Evolutionary conservation across 2,113 vertebrate genomes (phyloP), one percentile per base, ranked within the genome.

Genomic region (Riparia riparia): DNA sequence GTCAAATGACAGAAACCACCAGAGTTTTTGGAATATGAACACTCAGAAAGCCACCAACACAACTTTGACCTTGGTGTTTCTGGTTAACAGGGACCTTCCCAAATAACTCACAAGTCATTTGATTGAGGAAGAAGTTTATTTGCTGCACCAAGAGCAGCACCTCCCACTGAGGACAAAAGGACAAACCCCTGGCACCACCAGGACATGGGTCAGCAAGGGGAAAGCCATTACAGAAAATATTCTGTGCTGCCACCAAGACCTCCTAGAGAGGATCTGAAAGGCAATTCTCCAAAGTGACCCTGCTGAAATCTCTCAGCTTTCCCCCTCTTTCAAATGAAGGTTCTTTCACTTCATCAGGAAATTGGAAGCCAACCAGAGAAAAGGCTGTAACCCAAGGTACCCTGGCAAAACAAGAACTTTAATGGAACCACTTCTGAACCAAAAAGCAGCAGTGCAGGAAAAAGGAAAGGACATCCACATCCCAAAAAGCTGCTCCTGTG

Each of bases 381-480:
- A 79, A 71, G 56, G 70, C 70, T 94, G 87, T 19, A 89, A 86
- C 26, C 17, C 73, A 76, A 68, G 61, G 68, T 22, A 53, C 74
- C 54, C 70, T 65, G 54, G 58, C 58, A 58, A 34, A 82, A 76
- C 17, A 57, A 51, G 44, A 85, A 64, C 44, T 57, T 68, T 6
- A n/a, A 69, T 37, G 57, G 65, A 89, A 56, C 53, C 53, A 45
- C 31, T 65, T 66, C 42, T 57, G 42, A 78, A 78, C 14, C 80
- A 51, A 63, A 87, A 65, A 81, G 73, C 41, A 89, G 66, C 25
- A 61, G 15, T 3, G 34, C 1, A 66, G 32, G 53, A 44, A 32
- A 79, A 50, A 85, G 61, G 13, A 61, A 84, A 89, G 73, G 69
- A 70, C 18, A 68, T 3, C 17, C 69, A 64, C 44, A 49, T 34